Conservation (phyloP, 1,140 invertebrate genomes). For the Camponotus floridanus region DNA sequence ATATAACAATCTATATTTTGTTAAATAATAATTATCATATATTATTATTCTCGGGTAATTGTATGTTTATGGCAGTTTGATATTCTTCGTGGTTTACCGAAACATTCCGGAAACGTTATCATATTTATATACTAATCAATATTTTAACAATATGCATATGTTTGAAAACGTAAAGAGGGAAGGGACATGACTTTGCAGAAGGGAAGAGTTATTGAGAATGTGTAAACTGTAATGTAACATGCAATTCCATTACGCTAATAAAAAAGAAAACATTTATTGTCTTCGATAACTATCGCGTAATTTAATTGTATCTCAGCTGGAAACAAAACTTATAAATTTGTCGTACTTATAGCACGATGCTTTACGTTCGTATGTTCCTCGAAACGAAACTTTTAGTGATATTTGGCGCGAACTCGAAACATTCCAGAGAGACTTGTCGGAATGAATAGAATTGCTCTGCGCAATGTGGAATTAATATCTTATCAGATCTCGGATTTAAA, state of each 20-base stretch:
- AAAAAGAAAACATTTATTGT: not conserved
- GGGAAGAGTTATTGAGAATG: not conserved
- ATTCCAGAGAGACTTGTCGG: slow-evolving; percentile 49
- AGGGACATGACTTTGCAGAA: not conserved
- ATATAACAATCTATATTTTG: slow-evolving; percentile 24
- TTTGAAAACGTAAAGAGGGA: not conserved
- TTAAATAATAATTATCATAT: not conserved
- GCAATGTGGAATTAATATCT: slow-evolving; percentile 22
- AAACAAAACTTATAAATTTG: slow-evolving; percentile 23
- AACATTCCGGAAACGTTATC: slow-evolving; percentile 47
- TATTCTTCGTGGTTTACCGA: slow-evolving; percentile 21
- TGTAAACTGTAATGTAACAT: not conserved
- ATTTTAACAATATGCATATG: not conserved
- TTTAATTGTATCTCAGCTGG: not conserved
- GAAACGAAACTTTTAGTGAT: slow-evolving; percentile 38
- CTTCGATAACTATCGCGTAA: not conserved
- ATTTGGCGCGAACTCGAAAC: slow-evolving; percentile 12
- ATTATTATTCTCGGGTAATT: not conserved
- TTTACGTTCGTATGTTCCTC: slow-evolving; percentile 15
- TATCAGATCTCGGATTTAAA: not conserved
- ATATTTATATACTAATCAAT: slow-evolving; percentile 6
- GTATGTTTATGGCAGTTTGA: slow-evolving; percentile 5
- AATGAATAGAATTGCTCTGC: not conserved
- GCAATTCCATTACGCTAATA: slow-evolving; percentile 26
- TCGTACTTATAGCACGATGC: slow-evolving; percentile 14